Evolutionary conservation across 2,888 invertebrate genomes (phyloP).

Genomic region (Zhengitettix transpicula): DNA sequence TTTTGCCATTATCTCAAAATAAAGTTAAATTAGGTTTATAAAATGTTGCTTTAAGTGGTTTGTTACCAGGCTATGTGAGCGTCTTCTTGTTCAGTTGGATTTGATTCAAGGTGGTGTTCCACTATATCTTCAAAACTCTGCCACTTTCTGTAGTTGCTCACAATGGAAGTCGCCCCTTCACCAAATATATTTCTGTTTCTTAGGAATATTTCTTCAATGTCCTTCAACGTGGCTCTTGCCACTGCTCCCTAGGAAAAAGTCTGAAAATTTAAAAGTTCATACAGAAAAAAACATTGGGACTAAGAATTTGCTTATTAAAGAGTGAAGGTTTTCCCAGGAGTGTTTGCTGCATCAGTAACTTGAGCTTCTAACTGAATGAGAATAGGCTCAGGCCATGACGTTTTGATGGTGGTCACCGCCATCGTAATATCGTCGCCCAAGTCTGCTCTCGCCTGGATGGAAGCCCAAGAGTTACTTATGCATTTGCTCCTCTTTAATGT

Average conservation of each 20-base stretch:
- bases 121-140: constrained; percentile 20
- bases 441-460: too few relatives aligned
- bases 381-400: too few relatives aligned
- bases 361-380: too few relatives aligned
- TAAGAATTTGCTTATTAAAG: too few relatives aligned
- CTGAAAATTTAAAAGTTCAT: too few relatives aligned
- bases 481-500: too few relatives aligned
- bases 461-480: too few relatives aligned
- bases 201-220: constrained; percentile 38
- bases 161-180: constrained; percentile 42
- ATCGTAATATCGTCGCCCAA: too few relatives aligned
- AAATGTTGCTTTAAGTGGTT: not conserved
- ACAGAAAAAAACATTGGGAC: too few relatives aligned
- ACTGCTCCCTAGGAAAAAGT: not conserved
- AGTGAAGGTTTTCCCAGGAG: too few relatives aligned
- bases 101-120: constrained; percentile 15
- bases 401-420: too few relatives aligned
- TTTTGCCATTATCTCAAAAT: not conserved
- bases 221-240: constrained; percentile 29
- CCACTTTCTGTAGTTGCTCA: constrained; percentile 18
- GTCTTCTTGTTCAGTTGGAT: constrained; percentile 17
- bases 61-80: constrained; percentile 22
- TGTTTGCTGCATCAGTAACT: too few relatives aligned
- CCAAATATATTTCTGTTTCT: constrained; percentile 41
- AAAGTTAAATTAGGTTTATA: not conserved